Evolutionary conservation across 2,888 invertebrate species (phyloP), one percentile per base, ranked within the genome.

Genomic region (Pterobdella sp.): DNA sequence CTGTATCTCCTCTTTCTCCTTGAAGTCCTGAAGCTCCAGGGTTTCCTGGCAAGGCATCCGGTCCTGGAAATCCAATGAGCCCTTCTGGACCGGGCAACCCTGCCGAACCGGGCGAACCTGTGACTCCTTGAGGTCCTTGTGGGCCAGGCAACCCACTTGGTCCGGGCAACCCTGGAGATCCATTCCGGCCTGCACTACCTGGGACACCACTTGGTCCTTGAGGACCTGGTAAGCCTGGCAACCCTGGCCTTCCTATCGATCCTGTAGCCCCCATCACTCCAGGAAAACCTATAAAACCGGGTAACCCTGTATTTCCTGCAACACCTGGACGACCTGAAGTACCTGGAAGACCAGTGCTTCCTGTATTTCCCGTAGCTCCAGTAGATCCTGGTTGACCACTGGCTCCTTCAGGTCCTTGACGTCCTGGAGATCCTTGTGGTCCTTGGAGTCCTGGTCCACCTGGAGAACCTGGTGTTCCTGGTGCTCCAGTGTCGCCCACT

Each of bases 241-340:
- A 0, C 26, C 72, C 72, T 7, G 22, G 34, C 32, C 1, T 63
- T 4, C 72, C 72, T 18, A 36, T 32, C 10, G 31, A 18, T 35
- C 73, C 73, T 22, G 67, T 26, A 14, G 32, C 18, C 31, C 76
- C 76, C n/a, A n/a, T 64, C 18, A 49, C 31, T 35, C 73, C 73
- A n/a, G 36, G 2, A 10, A 34, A 4, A 31, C 73, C 73, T 29
- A 34, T 69, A 1, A 32, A 10, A 14, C 69, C 69, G 31, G 29
- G 22, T 26, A 63, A 65, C 37, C 65, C 65, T 29, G 65, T n/a
- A 22, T n/a, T 49, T 26, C 73, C 73, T 70, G 52, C 49, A 32
- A 68, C 26, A 0, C 73, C 73, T 35, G 42, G 1, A 10, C 22
- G 1, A 10, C 73, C 73, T 34, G 63, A n/a, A 56, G 60, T 26